Conservation (phyloP, 2,113 vertebrate genomes). For the Arizona elegans region DNA sequence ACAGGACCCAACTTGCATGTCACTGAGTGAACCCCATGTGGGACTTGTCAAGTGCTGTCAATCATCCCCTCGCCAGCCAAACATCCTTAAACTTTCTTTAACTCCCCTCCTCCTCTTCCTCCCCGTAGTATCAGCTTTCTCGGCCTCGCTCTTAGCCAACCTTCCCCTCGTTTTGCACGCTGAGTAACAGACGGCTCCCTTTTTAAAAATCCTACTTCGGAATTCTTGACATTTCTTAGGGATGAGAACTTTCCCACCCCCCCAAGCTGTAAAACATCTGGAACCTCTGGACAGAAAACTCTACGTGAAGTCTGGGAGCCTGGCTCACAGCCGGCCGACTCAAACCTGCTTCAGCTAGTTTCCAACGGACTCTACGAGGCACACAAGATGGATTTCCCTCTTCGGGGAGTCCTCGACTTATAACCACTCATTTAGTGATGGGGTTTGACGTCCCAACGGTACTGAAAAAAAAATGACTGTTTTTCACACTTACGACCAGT, state of each 20-base stretch:
- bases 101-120: background rate
- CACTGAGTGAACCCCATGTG: background rate
- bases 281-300: background rate
- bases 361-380: background rate
- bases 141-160: no score
- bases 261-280: background rate
- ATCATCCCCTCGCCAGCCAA: rapidly evolving
- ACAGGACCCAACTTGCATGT: background rate
- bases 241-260: background rate
- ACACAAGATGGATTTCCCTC: background rate
- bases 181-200: background rate
- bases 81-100: rapidly evolving
- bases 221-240: slow-evolving; percentile 29
- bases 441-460: rapidly evolving
- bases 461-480: background rate
- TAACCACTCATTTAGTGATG: background rate
- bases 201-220: background rate
- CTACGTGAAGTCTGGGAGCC: background rate
- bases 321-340: background rate
- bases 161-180: background rate
- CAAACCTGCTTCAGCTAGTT: background rate
- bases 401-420: background rate
- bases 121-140: background rate
- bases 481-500: background rate
- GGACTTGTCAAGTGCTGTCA: background rate